These are phyloP conservation scores for Drosophila rufa DNA, from an alignment of 1,140 invertebrate genomes.

Conservation along the genomic window DNA sequence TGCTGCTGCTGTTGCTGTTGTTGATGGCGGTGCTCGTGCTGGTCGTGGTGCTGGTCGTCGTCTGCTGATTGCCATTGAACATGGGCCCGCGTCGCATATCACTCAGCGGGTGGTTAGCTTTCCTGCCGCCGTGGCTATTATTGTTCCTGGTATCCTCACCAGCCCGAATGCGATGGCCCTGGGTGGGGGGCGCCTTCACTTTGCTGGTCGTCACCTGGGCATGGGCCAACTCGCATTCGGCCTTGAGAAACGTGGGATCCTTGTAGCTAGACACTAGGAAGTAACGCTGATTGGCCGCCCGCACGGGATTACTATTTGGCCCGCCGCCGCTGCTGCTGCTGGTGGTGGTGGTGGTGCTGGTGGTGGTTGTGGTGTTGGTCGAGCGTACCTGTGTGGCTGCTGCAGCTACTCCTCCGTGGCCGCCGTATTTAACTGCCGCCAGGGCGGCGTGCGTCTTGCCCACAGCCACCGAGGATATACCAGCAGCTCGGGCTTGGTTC, in stretches of 20 bases:
- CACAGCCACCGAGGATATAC: slow-evolving; percentile 4
- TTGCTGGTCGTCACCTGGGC: slow-evolving; percentile 66
- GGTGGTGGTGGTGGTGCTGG: not conserved
- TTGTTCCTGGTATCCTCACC: slow-evolving; percentile 60
- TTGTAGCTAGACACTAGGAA: slow-evolving; percentile 73
- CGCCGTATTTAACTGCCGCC: slow-evolving; percentile 36
- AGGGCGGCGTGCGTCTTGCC: slow-evolving; percentile 29
- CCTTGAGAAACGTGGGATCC: slow-evolving; percentile 78
- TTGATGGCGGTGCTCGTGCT: slow-evolving; percentile 43
- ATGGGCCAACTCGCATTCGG: slow-evolving; percentile 82
- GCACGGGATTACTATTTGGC: slow-evolving; percentile 60
- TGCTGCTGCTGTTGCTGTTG: slow-evolving; percentile 12
- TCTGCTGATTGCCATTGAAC: slow-evolving; percentile 69
- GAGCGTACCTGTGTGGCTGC: slow-evolving; percentile 19
- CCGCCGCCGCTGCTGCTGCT: not conserved
- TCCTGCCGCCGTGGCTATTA: slow-evolving; percentile 18
- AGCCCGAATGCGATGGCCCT: slow-evolving; percentile 31
- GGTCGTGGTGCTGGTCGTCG: slow-evolving; percentile 28
- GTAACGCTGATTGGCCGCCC: slow-evolving; percentile 74
- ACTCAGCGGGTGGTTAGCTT: slow-evolving; percentile 27
- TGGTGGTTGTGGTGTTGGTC: not conserved
- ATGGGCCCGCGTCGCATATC: slow-evolving; percentile 73
- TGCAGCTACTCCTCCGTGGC: slow-evolving; percentile 23
- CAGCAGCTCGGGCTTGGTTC: not conserved
- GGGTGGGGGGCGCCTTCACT: slow-evolving; percentile 19